phyloP scores from a whole-genome alignment of 2,797 vertebrate genomes.

The Melanogrammus aeglefinus region DNA sequence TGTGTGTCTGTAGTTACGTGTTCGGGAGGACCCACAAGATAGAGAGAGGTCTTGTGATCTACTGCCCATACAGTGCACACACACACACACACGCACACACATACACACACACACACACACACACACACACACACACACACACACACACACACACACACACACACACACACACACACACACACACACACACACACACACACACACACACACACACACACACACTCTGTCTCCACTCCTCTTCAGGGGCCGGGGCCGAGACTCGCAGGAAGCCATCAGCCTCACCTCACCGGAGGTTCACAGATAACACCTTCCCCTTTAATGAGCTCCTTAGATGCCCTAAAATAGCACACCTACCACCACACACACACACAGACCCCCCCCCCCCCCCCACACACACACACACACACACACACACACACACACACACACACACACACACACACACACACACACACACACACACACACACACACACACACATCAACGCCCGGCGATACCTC shows the following conservation, averaged over 20 bases:
- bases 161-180: slow-evolving; percentile 6
- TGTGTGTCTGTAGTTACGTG: no score
- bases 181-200: no score
- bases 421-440: slow-evolving; percentile 4
- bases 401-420: slow-evolving; percentile 6
- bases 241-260: slow-evolving; percentile 50
- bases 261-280: slow-evolving; percentile 58
- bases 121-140: neutral
- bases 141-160: neutral
- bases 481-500: neutral
- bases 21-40: no score
- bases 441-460: neutral
- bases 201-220: no score
- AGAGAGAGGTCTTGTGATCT: neutral
- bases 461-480: slow-evolving; percentile 9
- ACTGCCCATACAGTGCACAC: slow-evolving; percentile 33
- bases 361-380: no score
- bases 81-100: slow-evolving; percentile 25
- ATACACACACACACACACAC: neutral
- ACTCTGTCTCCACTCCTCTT: slow-evolving; percentile 51
- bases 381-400: no score
- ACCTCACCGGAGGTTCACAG: slow-evolving; percentile 70
- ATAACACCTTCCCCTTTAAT: slow-evolving; percentile 83
- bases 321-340: slow-evolving; percentile 83
- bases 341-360: slow-evolving; percentile 56